Evolutionary conservation across 2,113 vertebrate genomes (phyloP).

Genomic region (Urocolius indicus): DNA sequence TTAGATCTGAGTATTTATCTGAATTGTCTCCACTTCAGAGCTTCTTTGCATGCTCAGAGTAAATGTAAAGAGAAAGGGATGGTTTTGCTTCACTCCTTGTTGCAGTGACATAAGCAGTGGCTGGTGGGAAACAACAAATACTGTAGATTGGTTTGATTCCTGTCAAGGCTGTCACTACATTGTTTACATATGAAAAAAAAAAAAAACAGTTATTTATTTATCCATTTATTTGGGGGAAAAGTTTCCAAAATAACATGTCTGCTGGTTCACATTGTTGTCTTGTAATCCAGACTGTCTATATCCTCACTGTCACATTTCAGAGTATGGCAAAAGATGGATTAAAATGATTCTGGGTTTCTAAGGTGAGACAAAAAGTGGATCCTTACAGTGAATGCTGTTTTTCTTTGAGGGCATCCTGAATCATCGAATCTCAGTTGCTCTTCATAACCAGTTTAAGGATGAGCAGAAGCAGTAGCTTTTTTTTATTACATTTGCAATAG

Average conservation of each 20-base stretch:
- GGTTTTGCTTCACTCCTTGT: slow-evolving; percentile 6
- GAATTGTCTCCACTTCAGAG: not conserved
- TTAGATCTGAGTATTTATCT: not conserved
- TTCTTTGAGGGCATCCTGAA: not conserved
- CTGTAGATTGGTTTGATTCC: slow-evolving; percentile 2
- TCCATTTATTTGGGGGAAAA: not conserved
- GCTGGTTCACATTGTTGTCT: not conserved
- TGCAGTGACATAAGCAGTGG: not conserved
- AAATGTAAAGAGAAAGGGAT: slow-evolving; percentile 24
- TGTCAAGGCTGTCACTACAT: slow-evolving; percentile 2
- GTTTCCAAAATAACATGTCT: not conserved
- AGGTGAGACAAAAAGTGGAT: not conserved
- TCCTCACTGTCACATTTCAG: not conserved
- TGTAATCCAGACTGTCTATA: not conserved
- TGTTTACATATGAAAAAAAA: not conserved
- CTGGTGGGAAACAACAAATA: not conserved
- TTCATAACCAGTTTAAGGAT: not conserved
- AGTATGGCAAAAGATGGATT: not conserved
- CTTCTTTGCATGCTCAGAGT: not conserved
- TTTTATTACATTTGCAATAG: not conserved
- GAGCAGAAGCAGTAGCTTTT: not conserved
- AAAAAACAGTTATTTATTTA: not conserved
- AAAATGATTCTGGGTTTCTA: not conserved
- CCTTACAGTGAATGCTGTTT: not conserved
- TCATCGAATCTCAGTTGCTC: not conserved